phyloP scores from a whole-genome alignment of 2,888 invertebrate genomes.

The Periphyllus acericola region DNA sequence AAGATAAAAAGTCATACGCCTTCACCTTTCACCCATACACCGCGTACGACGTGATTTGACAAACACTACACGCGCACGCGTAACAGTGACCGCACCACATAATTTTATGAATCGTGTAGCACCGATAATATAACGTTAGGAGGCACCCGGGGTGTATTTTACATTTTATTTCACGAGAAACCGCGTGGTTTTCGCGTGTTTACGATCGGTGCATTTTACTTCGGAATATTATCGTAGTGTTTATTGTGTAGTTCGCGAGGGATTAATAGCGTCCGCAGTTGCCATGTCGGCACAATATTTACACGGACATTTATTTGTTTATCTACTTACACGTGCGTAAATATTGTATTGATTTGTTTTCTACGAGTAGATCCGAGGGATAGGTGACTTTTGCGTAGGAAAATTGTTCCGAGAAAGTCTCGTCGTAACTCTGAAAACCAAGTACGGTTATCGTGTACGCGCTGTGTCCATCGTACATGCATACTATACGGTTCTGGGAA shows the following conservation, averaged over 20 bases:
- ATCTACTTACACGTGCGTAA: no score
- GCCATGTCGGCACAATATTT: not conserved
- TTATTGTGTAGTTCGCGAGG: not conserved
- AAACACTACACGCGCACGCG: not conserved
- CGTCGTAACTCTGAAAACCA: not conserved
- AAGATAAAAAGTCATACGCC: slow-evolving; percentile 13
- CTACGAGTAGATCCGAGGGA: no score
- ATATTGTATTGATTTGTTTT: no score
- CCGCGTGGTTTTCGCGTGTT: not conserved
- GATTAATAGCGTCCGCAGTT: not conserved
- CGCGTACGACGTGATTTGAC: not conserved
- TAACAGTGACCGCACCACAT: not conserved
- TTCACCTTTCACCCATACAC: not conserved
- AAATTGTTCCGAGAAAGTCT: slow-evolving; percentile 23
- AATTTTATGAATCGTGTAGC: not conserved
- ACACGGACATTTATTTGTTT: not conserved
- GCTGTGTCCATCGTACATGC: not conserved
- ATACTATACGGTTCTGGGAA: not conserved
- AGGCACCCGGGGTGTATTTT: no score
- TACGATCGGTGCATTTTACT: not conserved
- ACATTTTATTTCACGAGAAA: no score
- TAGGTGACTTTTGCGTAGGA: slow-evolving; percentile 4
- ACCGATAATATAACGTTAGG: no score
- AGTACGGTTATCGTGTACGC: not conserved
- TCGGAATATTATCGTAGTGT: not conserved